Base-by-base conservation (phyloP, 1,140 invertebrate genomes). In the Olivierus martensii region DNA sequence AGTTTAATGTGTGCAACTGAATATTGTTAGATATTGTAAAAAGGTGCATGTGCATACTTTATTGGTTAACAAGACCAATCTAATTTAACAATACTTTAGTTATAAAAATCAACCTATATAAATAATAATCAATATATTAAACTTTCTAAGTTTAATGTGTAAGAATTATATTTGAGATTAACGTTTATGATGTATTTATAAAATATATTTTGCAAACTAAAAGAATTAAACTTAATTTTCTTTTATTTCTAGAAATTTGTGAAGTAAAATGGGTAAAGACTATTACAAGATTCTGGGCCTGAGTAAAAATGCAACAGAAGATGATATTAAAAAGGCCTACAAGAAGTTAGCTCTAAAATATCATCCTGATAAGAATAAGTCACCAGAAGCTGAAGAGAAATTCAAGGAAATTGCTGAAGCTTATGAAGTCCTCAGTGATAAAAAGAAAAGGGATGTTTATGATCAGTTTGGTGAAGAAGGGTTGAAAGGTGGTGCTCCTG, bases 361-460 rank as follows among this genome's bases (percentile, higher is more conserved):
- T 71, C 96, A 99, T 75, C 96, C 96, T 0, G 96, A 99, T 65
- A 99, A 99, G 69, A 99, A 99, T 66, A 97, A 96, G 71, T 75
- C 84, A 0, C 68, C 89, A 2, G 87, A 83, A 51, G 94, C 95
- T 0, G 94, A 97, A 68, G 91, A 95, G 61, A 90, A 89, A 63
- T 99, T 99, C 70, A 99, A 99, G 73, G 90, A 97, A 67, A 83
- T 98, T 3, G 93, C 94, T 0, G 94, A 99, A 73, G 95, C 95
- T 0, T 99, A 98, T 67, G 95, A 99, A 70, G 90, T 99, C 1
- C 72, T 99, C 0, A 94, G 89, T 53, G 93, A 99, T 65, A 81
- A 88, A 65, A 93, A 89, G 67, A 98, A 98, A 69, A 75, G 87
- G 14, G 88, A 95, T 59, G 79, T 98, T 9, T 99, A 92, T 69